Conservation (phyloP, 1,140 invertebrate species). For the Drosophila guanche region DNA sequence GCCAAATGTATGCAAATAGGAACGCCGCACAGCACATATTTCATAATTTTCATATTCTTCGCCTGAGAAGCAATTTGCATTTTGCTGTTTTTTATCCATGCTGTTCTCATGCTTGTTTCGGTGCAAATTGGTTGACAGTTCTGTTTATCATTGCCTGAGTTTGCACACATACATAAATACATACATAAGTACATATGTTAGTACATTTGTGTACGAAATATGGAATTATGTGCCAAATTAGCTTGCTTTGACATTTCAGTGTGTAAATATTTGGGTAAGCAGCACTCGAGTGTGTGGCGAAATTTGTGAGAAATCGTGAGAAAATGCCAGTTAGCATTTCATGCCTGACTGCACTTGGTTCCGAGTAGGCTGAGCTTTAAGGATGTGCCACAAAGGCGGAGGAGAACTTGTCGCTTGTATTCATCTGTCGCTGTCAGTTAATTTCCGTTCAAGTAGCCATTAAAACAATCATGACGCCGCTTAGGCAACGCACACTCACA, state of each 20-base stretch:
- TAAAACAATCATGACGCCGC: slow-evolving; percentile 77
- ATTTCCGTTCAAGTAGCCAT: slow-evolving; percentile 81
- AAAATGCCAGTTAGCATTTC: slow-evolving; percentile 35
- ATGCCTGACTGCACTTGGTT: slow-evolving; percentile 42
- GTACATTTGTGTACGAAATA: slow-evolving; percentile 22
- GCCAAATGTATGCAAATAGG: slow-evolving; percentile 57
- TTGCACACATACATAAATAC: neutral
- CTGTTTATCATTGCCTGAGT: slow-evolving; percentile 40
- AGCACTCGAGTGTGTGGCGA: slow-evolving; percentile 15
- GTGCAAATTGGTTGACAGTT: slow-evolving; percentile 50
- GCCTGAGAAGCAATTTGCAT: slow-evolving; percentile 60
- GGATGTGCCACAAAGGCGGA: slow-evolving; percentile 39
- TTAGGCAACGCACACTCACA: slow-evolving; percentile 54
- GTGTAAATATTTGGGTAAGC: slow-evolving; percentile 72
- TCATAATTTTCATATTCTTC: slow-evolving; percentile 61
- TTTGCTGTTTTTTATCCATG: slow-evolving; percentile 40
- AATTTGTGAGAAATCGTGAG: slow-evolving; percentile 16
- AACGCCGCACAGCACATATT: slow-evolving; percentile 56
- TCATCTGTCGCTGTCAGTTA: slow-evolving; percentile 80
- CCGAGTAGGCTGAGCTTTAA: slow-evolving; percentile 33
- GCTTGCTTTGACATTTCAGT: slow-evolving; percentile 79
- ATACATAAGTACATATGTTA: neutral
- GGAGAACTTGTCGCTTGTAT: slow-evolving; percentile 41
- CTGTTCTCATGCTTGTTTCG: no score
- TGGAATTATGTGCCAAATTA: slow-evolving; percentile 74